These are phyloP conservation scores for Actinia tenebrosa DNA, from an alignment of 64 coral and sea anemone genomes.

Conservation along the genomic window DNA sequence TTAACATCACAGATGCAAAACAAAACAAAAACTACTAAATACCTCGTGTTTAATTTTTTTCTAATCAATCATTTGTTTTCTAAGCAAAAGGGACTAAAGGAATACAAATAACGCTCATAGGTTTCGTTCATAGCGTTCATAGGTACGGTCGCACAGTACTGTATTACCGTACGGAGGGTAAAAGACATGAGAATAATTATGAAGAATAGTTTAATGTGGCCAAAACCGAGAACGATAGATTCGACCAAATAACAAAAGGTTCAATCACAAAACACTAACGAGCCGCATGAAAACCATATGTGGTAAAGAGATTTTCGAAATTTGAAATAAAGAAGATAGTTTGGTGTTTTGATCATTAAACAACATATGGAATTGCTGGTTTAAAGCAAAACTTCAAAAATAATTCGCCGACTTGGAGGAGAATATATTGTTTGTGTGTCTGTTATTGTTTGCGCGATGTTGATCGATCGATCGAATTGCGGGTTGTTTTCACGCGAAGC, in stretches of 20 bases:
- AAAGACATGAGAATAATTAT: too few species aligned
- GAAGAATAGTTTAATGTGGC: too few species aligned
- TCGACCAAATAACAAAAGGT: too few species aligned
- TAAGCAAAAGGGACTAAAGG: background rate
- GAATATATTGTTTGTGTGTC: background rate
- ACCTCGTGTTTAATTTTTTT: background rate
- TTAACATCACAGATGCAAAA: background rate
- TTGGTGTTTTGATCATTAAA: background rate
- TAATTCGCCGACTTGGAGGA: background rate
- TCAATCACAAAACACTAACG: too few species aligned
- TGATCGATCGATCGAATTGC: background rate
- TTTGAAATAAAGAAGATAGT: background rate
- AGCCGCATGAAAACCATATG: background rate
- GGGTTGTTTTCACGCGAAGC: background rate
- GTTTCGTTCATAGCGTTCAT: background rate
- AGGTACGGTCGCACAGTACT: background rate
- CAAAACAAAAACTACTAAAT: background rate
- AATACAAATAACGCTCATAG: background rate
- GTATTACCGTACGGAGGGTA: too few species aligned
- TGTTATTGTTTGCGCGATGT: background rate
- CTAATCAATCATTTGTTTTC: background rate
- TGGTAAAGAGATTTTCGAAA: background rate
- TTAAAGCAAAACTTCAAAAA: background rate
- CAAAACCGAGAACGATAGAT: too few species aligned
- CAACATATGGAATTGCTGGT: background rate